A percentile compares a stretch with the other conserved stretches of the same genome.
phyloP scores from a whole-genome alignment of 2,797 vertebrate genomes.

The Dermochelys coriacea region DNA sequence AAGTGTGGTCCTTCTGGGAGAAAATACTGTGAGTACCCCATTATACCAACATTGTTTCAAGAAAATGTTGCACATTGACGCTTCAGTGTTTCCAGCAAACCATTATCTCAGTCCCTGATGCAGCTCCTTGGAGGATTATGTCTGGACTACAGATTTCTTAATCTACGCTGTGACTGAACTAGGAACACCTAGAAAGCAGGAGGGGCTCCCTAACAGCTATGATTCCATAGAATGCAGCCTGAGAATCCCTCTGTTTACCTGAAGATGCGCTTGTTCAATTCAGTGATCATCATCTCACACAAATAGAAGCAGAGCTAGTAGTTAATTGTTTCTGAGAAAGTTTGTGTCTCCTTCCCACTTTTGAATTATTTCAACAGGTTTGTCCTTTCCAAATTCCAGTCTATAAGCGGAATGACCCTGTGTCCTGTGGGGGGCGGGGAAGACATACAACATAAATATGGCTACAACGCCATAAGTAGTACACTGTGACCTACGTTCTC shows the following conservation, averaged over 20 bases:
- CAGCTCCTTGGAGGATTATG: slow-evolving; percentile 68
- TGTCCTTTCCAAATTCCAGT: slow-evolving; percentile 59
- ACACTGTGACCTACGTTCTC: slow-evolving; percentile 78
- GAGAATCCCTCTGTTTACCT: slow-evolving; percentile 80
- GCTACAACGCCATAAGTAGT: slow-evolving; percentile 78
- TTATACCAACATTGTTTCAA: slow-evolving; percentile 64
- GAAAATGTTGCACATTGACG: slow-evolving; percentile 72
- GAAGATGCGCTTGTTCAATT: slow-evolving; percentile 75
- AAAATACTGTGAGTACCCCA: slow-evolving; percentile 68
- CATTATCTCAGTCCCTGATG: slow-evolving; percentile 76
- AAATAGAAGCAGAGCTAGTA: slow-evolving; percentile 64
- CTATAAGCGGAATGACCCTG: slow-evolving; percentile 74
- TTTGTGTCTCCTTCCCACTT: slow-evolving; percentile 53
- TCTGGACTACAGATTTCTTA: slow-evolving; percentile 74
- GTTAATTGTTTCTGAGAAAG: slow-evolving; percentile 73
- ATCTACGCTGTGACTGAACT: slow-evolving; percentile 69
- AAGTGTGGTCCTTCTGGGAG: slow-evolving; percentile 68
- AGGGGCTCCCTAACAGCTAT: slow-evolving; percentile 64
- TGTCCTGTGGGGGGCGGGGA: slow-evolving; percentile 67
- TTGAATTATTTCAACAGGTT: slow-evolving; percentile 64
- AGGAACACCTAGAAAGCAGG: slow-evolving; percentile 79
- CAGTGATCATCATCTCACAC: slow-evolving; percentile 78
- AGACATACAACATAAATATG: slow-evolving; percentile 79
- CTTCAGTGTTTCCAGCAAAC: slow-evolving; percentile 71
- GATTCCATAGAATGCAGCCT: slow-evolving; percentile 72